phyloP scores from a whole-genome alignment of 2,797 vertebrate genomes.

The Pristis pectinata region DNA sequence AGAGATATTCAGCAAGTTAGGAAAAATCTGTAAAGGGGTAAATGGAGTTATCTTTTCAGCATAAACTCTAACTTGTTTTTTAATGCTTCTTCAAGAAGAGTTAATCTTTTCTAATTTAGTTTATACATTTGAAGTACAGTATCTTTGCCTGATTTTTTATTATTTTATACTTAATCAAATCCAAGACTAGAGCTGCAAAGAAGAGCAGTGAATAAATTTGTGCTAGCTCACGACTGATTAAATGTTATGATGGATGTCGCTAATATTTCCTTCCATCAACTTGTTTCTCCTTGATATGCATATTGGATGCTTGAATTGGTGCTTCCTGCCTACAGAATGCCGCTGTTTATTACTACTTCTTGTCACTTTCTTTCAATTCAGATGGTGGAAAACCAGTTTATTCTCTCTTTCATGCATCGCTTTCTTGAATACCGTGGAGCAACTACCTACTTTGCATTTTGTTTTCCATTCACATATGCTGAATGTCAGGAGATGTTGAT shows the following conservation, averaged over 20 bases:
- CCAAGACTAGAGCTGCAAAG: not conserved
- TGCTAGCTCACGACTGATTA: not conserved
- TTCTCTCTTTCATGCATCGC: constrained; percentile 87
- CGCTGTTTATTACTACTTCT: not conserved
- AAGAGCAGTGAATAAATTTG: not conserved
- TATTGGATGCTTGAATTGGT: not conserved
- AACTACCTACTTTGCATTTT: constrained; percentile 91
- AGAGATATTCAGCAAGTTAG: no score
- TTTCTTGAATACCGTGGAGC: constrained; percentile 75
- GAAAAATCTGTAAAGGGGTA: no score
- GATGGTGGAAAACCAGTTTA: constrained; percentile 87
- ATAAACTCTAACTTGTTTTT: not conserved
- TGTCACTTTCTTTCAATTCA: constrained; percentile 46
- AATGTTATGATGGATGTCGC: not conserved
- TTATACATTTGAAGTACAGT: not conserved
- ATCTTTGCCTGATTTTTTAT: not conserved
- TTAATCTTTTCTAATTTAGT: not conserved
- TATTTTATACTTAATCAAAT: not conserved
- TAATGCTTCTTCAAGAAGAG: not conserved
- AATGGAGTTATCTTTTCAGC: no score
- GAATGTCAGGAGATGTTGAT: constrained; percentile 89
- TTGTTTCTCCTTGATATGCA: not conserved
- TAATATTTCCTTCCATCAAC: not conserved
- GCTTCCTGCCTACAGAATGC: not conserved
- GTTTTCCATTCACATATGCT: constrained; percentile 87